phyloP scores from a whole-genome alignment of 2,113 vertebrate species.

The Labeo catla region DNA sequence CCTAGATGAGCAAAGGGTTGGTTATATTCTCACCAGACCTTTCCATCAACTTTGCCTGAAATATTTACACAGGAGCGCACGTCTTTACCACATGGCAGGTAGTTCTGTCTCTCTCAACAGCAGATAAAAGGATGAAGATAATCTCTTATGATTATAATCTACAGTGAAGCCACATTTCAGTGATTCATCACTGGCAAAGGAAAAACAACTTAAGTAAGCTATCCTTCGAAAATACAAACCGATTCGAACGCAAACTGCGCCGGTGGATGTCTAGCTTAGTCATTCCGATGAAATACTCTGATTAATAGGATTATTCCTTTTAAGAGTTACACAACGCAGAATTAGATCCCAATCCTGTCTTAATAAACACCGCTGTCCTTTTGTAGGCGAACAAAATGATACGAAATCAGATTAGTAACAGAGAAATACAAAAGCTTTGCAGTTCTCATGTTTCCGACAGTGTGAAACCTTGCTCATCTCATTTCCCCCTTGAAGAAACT shows the following conservation, averaged over 20 bases:
- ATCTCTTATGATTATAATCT: slow-evolving; percentile 53
- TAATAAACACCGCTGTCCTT: neutral
- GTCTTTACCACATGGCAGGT: slow-evolving; percentile 12
- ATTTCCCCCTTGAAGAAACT: slow-evolving; percentile 37
- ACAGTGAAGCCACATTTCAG: slow-evolving; percentile 18
- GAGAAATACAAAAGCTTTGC: slow-evolving; percentile 3
- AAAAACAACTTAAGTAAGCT: slow-evolving; percentile 24
- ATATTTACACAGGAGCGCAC: neutral
- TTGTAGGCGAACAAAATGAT: neutral
- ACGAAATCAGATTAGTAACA: slow-evolving; percentile 8
- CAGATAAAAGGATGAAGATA: slow-evolving; percentile 50
- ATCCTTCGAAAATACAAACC: neutral
- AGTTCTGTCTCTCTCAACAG: slow-evolving; percentile 11
- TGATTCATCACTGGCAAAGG: slow-evolving; percentile 41
- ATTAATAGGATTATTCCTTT: slow-evolving; percentile 10
- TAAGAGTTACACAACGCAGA: neutral
- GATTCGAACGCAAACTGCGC: neutral
- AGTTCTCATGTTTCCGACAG: slow-evolving; percentile 5
- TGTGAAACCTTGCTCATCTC: neutral
- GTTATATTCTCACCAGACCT: neutral
- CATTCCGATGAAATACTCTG: neutral
- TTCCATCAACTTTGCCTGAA: neutral
- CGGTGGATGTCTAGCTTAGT: neutral
- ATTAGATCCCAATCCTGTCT: slow-evolving; percentile 7
- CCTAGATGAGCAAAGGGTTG: neutral